These are phyloP conservation scores for Percopsis omiscomaycus DNA, from an alignment of 2,797 vertebrate species.

Conservation along the genomic window DNA sequence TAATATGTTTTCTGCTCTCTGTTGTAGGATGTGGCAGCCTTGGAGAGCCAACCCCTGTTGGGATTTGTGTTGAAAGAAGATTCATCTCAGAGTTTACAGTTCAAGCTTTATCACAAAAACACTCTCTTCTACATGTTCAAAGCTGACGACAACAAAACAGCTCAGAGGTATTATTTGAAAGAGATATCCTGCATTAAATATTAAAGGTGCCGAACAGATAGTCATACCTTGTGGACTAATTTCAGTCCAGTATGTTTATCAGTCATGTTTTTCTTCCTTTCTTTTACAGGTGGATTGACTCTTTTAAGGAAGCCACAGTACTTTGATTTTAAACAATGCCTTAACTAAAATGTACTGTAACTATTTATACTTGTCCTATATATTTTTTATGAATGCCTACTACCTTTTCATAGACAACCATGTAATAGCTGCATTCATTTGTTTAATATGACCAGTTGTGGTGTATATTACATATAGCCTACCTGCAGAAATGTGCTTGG, in stretches of 20 bases:
- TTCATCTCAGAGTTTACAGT: conserved; percentile 75
- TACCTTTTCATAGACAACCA: neutral
- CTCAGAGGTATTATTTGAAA: conserved; percentile 80
- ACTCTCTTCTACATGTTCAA: conserved; percentile 90
- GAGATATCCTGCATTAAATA: neutral
- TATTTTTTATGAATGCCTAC: neutral
- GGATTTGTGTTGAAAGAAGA: conserved; percentile 87
- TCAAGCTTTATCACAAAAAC: conserved; percentile 92
- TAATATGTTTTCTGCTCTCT: neutral
- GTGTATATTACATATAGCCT: neutral
- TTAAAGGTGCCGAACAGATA: neutral
- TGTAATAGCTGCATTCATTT: too few species aligned
- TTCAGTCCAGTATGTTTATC: neutral
- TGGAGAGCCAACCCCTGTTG: conserved; percentile 93
- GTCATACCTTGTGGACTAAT: neutral
- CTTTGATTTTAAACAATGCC: conserved; percentile 67
- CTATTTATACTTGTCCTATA: neutral
- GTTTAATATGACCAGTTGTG: too few species aligned
- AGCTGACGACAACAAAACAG: conserved; percentile 85
- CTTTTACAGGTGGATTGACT: conserved; percentile 88
- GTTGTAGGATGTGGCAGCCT: conserved; percentile 89
- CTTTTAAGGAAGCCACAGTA: conserved; percentile 89
- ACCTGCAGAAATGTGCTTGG: neutral
- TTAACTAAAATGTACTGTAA: too few species aligned
- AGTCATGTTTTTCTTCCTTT: conserved; percentile 9